Evolutionary conservation across 2,888 invertebrate species (phyloP).

Genomic region (Parnassius glacialis): DNA sequence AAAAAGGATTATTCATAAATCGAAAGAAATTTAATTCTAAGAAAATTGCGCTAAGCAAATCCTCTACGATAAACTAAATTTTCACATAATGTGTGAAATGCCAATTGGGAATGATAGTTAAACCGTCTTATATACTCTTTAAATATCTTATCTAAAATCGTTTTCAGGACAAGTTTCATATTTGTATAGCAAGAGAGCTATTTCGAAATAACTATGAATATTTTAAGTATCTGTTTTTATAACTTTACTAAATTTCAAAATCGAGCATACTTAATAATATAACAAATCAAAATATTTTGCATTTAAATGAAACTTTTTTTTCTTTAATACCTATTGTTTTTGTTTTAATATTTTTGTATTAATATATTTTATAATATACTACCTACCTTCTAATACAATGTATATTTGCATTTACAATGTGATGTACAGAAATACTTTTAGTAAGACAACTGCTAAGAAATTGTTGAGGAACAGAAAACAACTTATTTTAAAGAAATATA

Average conservation of each 20-base stretch:
- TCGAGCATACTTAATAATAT: too few species aligned
- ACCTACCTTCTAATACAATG: background rate
- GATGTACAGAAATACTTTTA: conserved; percentile 13
- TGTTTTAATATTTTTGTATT: background rate
- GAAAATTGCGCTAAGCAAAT: conserved; percentile 23
- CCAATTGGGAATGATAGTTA: conserved; percentile 28
- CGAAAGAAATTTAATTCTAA: conserved; percentile 22
- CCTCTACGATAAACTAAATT: conserved; percentile 11
- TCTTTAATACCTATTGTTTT: background rate
- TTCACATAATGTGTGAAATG: conserved; percentile 27
- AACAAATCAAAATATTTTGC: too few species aligned
- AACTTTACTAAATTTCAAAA: too few species aligned
- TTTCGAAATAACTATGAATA: too few species aligned
- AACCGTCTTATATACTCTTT: conserved; percentile 1
- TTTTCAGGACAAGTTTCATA: conserved; percentile 9
- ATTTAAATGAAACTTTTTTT: too few species aligned
- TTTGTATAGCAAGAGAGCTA: too few species aligned
- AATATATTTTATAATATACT: background rate
- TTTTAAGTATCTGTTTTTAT: too few species aligned
- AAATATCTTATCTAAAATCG: conserved; percentile 1
- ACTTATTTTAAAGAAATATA: background rate
- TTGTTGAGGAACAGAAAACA: background rate
- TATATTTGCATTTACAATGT: conserved; percentile 23
- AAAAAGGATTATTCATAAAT: conserved; percentile 27
- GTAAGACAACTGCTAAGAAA: conserved; percentile 1